Evolutionary conservation across 2,797 vertebrate species (phyloP), one percentile per base, ranked within the genome.

Genomic region (Halcyon smyrnensis): DNA sequence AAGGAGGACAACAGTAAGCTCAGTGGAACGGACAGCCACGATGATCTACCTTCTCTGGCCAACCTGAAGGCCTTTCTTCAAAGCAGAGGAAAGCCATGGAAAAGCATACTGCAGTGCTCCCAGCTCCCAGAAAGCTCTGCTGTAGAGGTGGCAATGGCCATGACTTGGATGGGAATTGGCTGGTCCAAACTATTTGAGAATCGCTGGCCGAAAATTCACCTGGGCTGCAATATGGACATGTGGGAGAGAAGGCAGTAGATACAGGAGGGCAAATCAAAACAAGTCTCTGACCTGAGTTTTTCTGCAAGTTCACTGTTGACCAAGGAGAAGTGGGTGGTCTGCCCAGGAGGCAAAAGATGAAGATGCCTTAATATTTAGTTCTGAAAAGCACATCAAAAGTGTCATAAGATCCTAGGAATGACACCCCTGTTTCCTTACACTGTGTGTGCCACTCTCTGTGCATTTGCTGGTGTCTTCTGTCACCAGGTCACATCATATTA

Each of bases 331-430:
- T 89, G 92, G 73, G 85, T 77, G 82, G 87, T 71, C 81, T 92
- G 90, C 95, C 90, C 94, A 82, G 81, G 92, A 94, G 90, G 93
- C 67, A 87, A 89, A 92, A 87, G 84, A 93, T 68, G 80, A 96
- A 95, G 94, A 89, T 76, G 85, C 75, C 57, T 96, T 89, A 89
- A 95, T 79, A 80, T 84, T 91, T 71, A 90, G 63, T 80, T 95
- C 94, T 65, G 84, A 96, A 73, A 68, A 62, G 70, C 36, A n/a
- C 79, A 92, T 75, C 57, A 32, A 68, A 85, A 87, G 36, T 53
- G 70, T 82, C 63, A 76, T n/a, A 48, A 63, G 63, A 81, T 65
- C 60, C 48, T 70, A 75, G 59, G 48, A 87, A 89, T 14, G 56
- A 65, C 54, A 76, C n/a, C 30, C 76, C 73, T 94, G 93, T 39